phyloP scores from a whole-genome alignment of 1,140 invertebrate genomes.

The Calliopsis andreniformis region DNA sequence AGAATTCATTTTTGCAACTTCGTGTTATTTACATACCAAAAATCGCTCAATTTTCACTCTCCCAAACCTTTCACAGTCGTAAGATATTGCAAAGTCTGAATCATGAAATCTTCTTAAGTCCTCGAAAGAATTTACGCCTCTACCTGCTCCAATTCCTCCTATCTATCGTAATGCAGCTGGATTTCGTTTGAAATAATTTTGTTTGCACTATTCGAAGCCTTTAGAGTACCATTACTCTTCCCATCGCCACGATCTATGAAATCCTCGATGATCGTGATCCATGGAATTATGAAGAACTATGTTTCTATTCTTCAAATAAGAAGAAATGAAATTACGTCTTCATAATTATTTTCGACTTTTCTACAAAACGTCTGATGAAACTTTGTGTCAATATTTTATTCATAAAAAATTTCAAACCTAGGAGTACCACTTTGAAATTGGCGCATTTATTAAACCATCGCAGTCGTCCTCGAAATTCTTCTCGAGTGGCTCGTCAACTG shows the following conservation, averaged over 20 bases:
- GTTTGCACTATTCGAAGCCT: neutral
- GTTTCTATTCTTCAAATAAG: too few relatives aligned
- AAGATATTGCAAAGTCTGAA: neutral
- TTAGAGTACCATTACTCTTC: too few relatives aligned
- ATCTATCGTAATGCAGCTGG: neutral
- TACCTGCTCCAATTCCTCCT: neutral
- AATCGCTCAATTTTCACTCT: slow-evolving; percentile 1
- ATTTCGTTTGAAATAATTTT: neutral
- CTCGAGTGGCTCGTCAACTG: slow-evolving; percentile 3
- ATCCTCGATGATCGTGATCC: too few relatives aligned
- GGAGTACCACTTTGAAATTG: too few relatives aligned
- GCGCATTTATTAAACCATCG: neutral
- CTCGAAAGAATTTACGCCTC: neutral
- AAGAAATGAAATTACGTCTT: too few relatives aligned
- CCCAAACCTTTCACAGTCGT: neutral
- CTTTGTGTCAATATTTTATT: too few relatives aligned
- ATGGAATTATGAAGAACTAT: too few relatives aligned
- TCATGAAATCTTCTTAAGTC: slow-evolving; percentile 10
- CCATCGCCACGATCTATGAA: too few relatives aligned
- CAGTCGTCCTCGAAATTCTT: neutral
- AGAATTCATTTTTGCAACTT: neutral
- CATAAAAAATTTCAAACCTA: too few relatives aligned
- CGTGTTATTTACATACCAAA: neutral
- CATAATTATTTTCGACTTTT: too few relatives aligned
- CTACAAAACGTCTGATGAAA: too few relatives aligned